These are phyloP conservation scores for Zaprionus gabonicus DNA, from an alignment of 1,140 invertebrate genomes.

Conservation along the genomic window DNA sequence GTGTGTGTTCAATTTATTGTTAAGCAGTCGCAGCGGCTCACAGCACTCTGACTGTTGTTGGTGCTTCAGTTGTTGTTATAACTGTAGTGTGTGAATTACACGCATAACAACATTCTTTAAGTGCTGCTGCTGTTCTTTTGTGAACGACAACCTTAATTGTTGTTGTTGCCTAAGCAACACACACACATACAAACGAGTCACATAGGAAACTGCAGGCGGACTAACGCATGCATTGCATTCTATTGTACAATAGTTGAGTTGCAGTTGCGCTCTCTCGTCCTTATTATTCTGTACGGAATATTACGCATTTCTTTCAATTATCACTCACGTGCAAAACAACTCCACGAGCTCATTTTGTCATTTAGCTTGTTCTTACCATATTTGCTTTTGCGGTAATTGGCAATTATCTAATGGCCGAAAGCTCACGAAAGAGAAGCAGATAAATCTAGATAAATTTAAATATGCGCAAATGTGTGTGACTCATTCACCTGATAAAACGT, in stretches of 20 bases:
- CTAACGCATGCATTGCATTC: constrained; percentile 36
- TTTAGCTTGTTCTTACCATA: constrained; percentile 40
- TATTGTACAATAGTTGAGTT: constrained; percentile 48
- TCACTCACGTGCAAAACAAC: constrained; percentile 43
- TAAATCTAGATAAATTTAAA: constrained; percentile 32
- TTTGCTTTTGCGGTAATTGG: constrained; percentile 17
- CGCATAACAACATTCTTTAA: constrained; percentile 43
- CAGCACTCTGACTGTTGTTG: constrained; percentile 16
- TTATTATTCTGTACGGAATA: neutral
- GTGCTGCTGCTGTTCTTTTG: constrained; percentile 31
- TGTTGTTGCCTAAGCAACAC: constrained; percentile 37
- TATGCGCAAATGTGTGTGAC: constrained; percentile 15
- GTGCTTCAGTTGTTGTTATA: constrained; percentile 28
- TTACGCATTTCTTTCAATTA: constrained; percentile 43
- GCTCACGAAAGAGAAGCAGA: constrained; percentile 33
- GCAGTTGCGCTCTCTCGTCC: constrained; percentile 1
- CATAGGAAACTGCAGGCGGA: neutral
- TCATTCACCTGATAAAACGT: constrained; percentile 48
- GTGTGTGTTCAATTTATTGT: constrained; percentile 51
- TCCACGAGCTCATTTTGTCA: constrained; percentile 26
- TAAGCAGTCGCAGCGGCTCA: constrained; percentile 38
- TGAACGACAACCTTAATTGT: constrained; percentile 25
- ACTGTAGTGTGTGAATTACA: constrained; percentile 34
- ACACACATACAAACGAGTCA: neutral
- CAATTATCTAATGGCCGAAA: constrained; percentile 43